A percentile compares a stretch with the other conserved stretches of the same genome.
Conservation (phyloP, 2,113 vertebrate genomes). For the Eulacestoma nigropectus region DNA sequence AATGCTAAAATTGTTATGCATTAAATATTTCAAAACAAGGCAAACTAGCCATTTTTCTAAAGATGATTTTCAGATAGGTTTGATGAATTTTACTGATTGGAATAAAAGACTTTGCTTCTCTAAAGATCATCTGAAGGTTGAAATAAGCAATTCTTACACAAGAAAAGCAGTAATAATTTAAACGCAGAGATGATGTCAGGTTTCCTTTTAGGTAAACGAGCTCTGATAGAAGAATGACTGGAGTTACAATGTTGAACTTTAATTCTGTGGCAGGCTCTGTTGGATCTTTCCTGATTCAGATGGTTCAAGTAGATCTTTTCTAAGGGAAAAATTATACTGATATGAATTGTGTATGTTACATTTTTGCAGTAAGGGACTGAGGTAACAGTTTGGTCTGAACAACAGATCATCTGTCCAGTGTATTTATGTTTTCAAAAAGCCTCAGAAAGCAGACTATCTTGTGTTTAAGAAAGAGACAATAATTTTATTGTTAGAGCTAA, state of each 20-base stretch:
- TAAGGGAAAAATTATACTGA: neutral
- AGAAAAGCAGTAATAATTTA: neutral
- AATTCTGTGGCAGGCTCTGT: neutral
- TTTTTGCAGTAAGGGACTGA: neutral
- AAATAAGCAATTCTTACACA: neutral
- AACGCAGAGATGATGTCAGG: neutral
- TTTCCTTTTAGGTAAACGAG: neutral
- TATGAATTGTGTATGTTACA: neutral
- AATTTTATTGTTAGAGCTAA: neutral
- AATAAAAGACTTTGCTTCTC: neutral
- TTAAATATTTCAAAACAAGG: neutral
- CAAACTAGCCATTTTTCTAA: neutral
- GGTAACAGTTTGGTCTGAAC: neutral
- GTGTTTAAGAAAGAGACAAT: constrained; percentile 7
- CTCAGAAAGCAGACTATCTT: neutral
- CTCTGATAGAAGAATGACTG: neutral
- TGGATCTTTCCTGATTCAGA: neutral
- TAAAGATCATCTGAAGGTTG: neutral
- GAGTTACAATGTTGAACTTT: neutral
- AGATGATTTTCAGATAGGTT: neutral
- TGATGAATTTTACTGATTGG: neutral
- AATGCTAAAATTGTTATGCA: neutral
- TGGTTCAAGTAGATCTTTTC: neutral
- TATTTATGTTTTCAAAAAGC: neutral
- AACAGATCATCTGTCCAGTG: neutral